Conservation (phyloP, 2,888 invertebrate species). For the Theodoxus fluviatilis region DNA sequence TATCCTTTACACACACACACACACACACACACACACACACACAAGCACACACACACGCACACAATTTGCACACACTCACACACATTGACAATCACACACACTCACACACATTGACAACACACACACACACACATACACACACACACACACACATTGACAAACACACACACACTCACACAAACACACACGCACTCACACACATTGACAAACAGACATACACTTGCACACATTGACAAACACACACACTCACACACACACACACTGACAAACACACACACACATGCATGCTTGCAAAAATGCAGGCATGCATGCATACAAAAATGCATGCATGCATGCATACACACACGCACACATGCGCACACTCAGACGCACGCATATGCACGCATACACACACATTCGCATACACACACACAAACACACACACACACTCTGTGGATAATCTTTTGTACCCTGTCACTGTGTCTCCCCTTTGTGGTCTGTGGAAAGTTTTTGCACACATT, state of each 20-base stretch:
- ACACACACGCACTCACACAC: background rate
- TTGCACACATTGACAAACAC: background rate
- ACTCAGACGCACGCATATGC: background rate
- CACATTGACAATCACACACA: background rate
- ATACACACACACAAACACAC: too few relatives aligned
- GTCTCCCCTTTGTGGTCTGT: too few relatives aligned
- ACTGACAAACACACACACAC: conserved; percentile 10
- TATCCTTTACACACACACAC: background rate
- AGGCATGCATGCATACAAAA: background rate
- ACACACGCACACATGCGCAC: background rate
- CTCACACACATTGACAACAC: background rate
- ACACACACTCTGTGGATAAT: too few relatives aligned
- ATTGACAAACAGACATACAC: background rate
- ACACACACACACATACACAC: too few relatives aligned
- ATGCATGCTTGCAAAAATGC: background rate
- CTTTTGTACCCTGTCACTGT: too few relatives aligned
- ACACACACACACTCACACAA: background rate
- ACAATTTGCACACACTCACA: conserved; percentile 9
- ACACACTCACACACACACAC: conserved; percentile 9
- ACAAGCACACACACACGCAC: conserved; percentile 14
- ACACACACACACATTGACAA: background rate
- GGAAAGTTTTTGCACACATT: too few relatives aligned
- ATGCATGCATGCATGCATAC: background rate
- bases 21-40: conserved; percentile 16
- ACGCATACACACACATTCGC: background rate